phyloP scores from a whole-genome alignment of 2,888 invertebrate genomes.

The Linnaemya vulpina region DNA sequence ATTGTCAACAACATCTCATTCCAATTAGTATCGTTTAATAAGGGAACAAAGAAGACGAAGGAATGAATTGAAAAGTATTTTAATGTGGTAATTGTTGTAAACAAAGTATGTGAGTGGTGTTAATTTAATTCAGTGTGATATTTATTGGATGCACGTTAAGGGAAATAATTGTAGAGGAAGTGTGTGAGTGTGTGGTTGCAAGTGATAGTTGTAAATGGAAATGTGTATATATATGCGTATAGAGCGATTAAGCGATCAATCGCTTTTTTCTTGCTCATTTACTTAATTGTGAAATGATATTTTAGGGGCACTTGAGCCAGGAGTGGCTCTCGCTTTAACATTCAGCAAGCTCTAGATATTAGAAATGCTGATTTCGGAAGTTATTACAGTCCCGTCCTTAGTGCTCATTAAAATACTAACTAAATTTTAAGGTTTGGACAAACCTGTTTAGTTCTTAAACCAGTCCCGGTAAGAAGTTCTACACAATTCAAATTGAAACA shows the following conservation, averaged over 20 bases:
- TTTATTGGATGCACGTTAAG: background rate
- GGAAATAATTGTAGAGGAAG: background rate
- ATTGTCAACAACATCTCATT: slow-evolving; percentile 33
- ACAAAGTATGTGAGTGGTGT: background rate
- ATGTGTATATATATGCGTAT: too few relatives aligned
- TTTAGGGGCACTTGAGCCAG: too few relatives aligned
- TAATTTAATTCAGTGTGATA: background rate
- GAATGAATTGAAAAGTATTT: slow-evolving; percentile 12
- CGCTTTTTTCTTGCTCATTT: too few relatives aligned
- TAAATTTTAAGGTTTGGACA: background rate
- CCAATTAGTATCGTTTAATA: slow-evolving; percentile 37
- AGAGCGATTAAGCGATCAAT: too few relatives aligned
- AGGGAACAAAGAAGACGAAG: slow-evolving; percentile 21
- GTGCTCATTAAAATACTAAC: too few relatives aligned
- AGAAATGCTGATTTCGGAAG: too few relatives aligned
- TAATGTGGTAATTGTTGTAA: slow-evolving; percentile 15
- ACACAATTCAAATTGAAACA: background rate
- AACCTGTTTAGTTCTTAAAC: background rate
- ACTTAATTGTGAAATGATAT: too few relatives aligned
- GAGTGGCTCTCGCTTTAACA: too few relatives aligned
- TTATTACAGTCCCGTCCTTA: too few relatives aligned
- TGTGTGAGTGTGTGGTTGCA: too few relatives aligned
- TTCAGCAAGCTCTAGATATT: too few relatives aligned
- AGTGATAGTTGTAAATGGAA: too few relatives aligned
- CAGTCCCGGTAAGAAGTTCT: background rate